Evolutionary conservation across 2,113 vertebrate genomes (phyloP), one percentile per base, ranked within the genome.

Genomic region (Arizona elegans): DNA sequence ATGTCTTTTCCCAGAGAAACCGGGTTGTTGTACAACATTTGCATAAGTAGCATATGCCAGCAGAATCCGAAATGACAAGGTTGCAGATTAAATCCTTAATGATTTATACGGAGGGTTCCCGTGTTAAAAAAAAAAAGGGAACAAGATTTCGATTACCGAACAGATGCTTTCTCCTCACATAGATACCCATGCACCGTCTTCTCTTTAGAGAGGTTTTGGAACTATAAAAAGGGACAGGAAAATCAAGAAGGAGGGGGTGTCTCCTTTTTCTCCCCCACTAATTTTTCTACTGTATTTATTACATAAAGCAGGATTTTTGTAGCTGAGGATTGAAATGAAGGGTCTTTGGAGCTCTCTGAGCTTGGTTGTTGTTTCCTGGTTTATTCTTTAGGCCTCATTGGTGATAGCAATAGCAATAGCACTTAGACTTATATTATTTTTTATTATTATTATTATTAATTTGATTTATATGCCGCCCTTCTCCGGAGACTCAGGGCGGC

Each of bases 51-150:
- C 92, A 56, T 95, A 87, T 90, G 11, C 53, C 88, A 90, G 87
- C 52, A 90, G 91, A 50, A 93, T 91, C 56, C 75, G 88, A 95
- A 92, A 54, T 26, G 93, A 81, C 43, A 94, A 65, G 55, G 10
- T 24, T 93, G 65, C 91, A 90, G 87, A 90, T 81, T 93, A 96
- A 94, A 92, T 62, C 54, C 38, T 89, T 93, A 87, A 89, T 85
- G 54, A 53, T n/a, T 94, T 94, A 58, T 54, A 93, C 81, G 0
- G 24, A 92, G 26, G 58, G 90, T 17, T n/a, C 6, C 47, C 87
- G 89, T 58, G 81, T 92, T 93, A 92, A 92, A 93, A 62, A 56
- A 62, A 56, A 85, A 70, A 8, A 8, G 33, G 33, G 24, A 96
- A 93, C 70, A 6, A 86, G 91, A 12, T 92, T 90, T 50, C 65